Percentiles rank a stretch among this genome's conserved stretches.
These are phyloP conservation scores for Neolamprologus toae DNA, from an alignment of 2,113 vertebrate genomes.

Conservation along the genomic window DNA sequence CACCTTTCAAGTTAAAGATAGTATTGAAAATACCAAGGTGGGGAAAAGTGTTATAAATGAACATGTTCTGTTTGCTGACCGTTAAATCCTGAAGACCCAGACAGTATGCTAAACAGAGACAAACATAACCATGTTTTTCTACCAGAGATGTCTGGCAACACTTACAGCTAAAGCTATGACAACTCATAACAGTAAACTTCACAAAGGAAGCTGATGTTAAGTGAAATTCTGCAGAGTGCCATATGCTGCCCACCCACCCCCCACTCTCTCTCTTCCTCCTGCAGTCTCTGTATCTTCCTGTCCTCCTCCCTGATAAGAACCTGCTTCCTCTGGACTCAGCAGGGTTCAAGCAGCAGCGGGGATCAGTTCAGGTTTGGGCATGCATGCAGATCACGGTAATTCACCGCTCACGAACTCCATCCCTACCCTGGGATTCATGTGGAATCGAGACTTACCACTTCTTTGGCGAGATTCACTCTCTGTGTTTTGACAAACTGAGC, in stretches of 20 bases:
- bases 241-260: not conserved
- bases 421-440: not conserved
- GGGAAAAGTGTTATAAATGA: not conserved
- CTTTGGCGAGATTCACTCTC: not conserved
- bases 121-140: not conserved
- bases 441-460: constrained; percentile 2
- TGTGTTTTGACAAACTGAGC: constrained; percentile 21
- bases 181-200: not conserved
- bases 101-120: not conserved
- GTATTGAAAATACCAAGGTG: not conserved
- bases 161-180: not conserved
- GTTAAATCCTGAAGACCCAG: not conserved
- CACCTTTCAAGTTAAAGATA: not conserved
- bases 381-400: constrained; percentile 33
- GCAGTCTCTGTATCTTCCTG: constrained; percentile 37
- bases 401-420: not conserved
- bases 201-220: constrained; percentile 14
- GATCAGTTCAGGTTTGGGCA: constrained; percentile 43
- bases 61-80: not conserved
- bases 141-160: not conserved
- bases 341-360: constrained; percentile 32
- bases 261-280: constrained; percentile 39
- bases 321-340: constrained; percentile 52
- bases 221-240: not conserved
- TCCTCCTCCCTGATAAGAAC: constrained; percentile 46